Evolutionary conservation across 2,888 invertebrate genomes (phyloP), one percentile per base, ranked within the genome.

Genomic region (Hoplodrina blanda): DNA sequence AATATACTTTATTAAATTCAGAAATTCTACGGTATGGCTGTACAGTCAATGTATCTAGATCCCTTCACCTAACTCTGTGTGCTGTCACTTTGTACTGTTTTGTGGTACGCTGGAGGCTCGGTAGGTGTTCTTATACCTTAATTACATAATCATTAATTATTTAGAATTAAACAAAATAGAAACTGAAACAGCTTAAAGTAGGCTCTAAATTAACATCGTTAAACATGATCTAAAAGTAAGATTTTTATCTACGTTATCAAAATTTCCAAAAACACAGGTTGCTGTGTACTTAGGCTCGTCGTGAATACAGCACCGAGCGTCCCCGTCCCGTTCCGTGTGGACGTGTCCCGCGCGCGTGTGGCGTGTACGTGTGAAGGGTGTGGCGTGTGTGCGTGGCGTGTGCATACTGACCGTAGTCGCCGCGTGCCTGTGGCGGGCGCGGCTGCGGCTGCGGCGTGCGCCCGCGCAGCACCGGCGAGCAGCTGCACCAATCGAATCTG

Each of bases 321-420:
- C 80, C 76, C 69, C 72, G 70, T 66, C 37, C 64, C 55, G 54
- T 19, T 70, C 56, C 66, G 73, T 56, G 80, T 69, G 69, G 62
- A 54, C 53, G 72, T 59, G 57, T 74, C 33, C 52, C 68, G 55
- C 49, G 55, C 20, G 37, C 2, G 75, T 41, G 74, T 56, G 65
- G 50, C 33, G 64, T 57, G 62, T 70, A 75, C 44, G 56, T 33
- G 57, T 72, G 20, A 76, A 62, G 69, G 49, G 73, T 50, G 69
- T 67, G 66, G 64, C 57, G 69, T 15, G 56, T 70, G 74, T 78
- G 62, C 60, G 69, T 63, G 65, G 54, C 19, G 55, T 7, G 66
- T 25, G 56, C 62, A 77, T 75, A 97, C 98, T 98, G 97, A 98
- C 98, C 98, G 96, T 98, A 98, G 94, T 98, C 98, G 85, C 98